phyloP scores from a whole-genome alignment of 2,888 invertebrate species.

The Pheosia tremula region DNA sequence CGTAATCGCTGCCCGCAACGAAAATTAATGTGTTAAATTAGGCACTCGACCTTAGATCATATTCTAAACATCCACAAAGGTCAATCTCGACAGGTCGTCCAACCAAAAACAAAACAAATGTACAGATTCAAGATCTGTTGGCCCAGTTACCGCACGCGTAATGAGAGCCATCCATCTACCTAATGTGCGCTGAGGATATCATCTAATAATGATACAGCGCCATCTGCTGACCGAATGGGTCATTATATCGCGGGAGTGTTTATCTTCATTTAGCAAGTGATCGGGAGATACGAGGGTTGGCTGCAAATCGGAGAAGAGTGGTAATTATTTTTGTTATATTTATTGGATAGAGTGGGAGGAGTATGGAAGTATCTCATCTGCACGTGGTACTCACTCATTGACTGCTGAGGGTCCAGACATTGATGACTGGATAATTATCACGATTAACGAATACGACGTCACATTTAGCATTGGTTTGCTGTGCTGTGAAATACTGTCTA shows the following conservation, averaged over 20 bases:
- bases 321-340: conserved; percentile 2
- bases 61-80: background rate
- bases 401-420: too few relatives aligned
- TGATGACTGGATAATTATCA: too few relatives aligned
- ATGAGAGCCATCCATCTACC: conserved; percentile 74
- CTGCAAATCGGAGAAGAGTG: conserved; percentile 1
- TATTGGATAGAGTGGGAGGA: background rate
- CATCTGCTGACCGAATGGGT: conserved; percentile 57
- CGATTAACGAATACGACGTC: too few relatives aligned
- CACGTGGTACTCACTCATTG: too few relatives aligned
- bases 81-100: background rate
- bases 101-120: background rate
- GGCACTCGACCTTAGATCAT: conserved; percentile 47
- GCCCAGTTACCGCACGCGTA: conserved; percentile 52
- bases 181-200: conserved; percentile 73
- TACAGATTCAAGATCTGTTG: conserved; percentile 12
- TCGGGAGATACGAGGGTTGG: conserved; percentile 63
- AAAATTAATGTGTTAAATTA: too few relatives aligned
- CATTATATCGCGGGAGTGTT: conserved; percentile 58
- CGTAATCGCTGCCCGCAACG: too few relatives aligned
- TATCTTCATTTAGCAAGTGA: conserved; percentile 65
- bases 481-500: too few relatives aligned
- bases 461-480: too few relatives aligned
- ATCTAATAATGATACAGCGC: conserved; percentile 76
- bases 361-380: background rate